These are phyloP conservation scores for Nowickia ferox DNA, from an alignment of 2,888 invertebrate genomes.

Conservation along the genomic window DNA sequence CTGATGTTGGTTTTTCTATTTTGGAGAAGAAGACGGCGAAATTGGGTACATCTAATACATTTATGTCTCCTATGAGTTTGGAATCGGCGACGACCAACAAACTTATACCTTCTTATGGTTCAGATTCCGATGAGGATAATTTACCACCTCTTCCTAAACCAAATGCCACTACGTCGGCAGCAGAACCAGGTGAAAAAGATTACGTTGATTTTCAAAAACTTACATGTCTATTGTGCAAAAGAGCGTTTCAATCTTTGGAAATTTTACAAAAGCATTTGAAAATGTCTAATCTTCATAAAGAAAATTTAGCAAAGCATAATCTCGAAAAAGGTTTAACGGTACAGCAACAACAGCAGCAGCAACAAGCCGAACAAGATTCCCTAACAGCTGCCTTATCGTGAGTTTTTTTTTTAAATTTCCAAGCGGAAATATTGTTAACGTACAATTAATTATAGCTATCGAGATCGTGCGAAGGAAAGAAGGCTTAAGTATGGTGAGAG, in stretches of 20 bases:
- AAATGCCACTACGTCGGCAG: slow-evolving; percentile 58
- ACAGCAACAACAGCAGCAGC: slow-evolving; percentile 59
- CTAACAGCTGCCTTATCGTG: slow-evolving; percentile 66
- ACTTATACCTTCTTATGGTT: slow-evolving; percentile 90
- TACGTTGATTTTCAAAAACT: slow-evolving; percentile 94
- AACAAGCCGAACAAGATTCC: slow-evolving; percentile 64
- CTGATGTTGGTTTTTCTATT: slow-evolving; percentile 96
- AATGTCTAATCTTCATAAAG: slow-evolving; percentile 96
- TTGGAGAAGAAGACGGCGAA: slow-evolving; percentile 88
- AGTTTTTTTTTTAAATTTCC: slow-evolving; percentile 24
- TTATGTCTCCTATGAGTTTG: slow-evolving; percentile 78
- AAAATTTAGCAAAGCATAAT: slow-evolving; percentile 87
- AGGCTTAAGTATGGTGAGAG: slow-evolving; percentile 96
- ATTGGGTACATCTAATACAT: slow-evolving; percentile 79
- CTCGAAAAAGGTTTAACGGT: slow-evolving; percentile 76
- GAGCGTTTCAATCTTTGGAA: slow-evolving; percentile 95
- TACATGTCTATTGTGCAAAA: slow-evolving; percentile 96
- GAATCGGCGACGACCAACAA: slow-evolving; percentile 80
- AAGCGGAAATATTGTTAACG: not conserved
- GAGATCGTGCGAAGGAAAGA: slow-evolving; percentile 98
- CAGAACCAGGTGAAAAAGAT: slow-evolving; percentile 86
- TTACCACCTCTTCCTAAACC: slow-evolving; percentile 78
- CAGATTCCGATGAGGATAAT: slow-evolving; percentile 85
- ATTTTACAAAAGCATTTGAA: slow-evolving; percentile 95
- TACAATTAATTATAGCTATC: slow-evolving; percentile 85